These are phyloP conservation scores for human DNA, from an alignment of 2,113 vertebrate species.

Conservation along the genomic window DNA sequence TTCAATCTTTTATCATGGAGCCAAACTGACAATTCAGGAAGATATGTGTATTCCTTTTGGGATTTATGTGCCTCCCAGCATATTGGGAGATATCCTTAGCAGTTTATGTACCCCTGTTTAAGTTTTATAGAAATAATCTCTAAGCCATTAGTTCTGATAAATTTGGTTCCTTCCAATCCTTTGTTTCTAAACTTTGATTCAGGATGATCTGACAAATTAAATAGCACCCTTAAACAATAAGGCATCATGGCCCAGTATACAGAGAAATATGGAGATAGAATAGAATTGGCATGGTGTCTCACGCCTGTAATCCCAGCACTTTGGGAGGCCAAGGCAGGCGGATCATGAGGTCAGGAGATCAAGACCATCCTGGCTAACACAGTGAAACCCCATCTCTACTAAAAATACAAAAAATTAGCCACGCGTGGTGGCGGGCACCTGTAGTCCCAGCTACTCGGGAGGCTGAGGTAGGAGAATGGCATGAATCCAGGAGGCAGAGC, in stretches of 20 bases:
- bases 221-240: neutral
- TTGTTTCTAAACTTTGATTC: constrained; percentile 25
- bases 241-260: neutral
- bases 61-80: neutral
- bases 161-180: neutral
- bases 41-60: neutral
- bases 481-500: fast-evolving
- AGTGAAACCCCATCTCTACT: no score
- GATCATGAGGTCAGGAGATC: no score
- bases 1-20: neutral
- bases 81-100: neutral
- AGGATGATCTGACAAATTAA: constrained; percentile 17
- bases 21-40: constrained; percentile 23
- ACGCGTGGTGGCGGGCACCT: no score
- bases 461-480: no score
- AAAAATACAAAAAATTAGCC: no score
- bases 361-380: no score
- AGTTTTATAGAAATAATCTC: neutral
- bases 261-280: neutral
- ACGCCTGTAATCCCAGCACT: no score
- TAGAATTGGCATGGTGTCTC: neutral
- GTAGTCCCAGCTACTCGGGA: no score
- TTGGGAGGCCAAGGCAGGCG: fast-evolving
- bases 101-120: neutral
- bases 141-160: neutral